A percentile compares a stretch with the other conserved stretches of the same genome.
These are phyloP conservation scores for Melanaphis sacchari DNA, from an alignment of 1,140 invertebrate species.

Conservation along the genomic window DNA sequence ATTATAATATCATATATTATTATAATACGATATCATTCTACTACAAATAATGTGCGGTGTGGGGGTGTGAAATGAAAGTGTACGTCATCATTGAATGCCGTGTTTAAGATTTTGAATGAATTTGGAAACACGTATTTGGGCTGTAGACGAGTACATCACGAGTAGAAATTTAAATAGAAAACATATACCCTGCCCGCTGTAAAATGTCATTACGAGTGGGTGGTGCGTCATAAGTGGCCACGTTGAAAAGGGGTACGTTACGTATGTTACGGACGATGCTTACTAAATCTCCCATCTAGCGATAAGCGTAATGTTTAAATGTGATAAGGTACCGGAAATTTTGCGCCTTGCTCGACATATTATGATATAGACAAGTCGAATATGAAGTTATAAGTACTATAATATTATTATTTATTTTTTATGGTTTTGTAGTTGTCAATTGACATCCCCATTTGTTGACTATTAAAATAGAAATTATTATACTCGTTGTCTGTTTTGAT, in stretches of 20 bases:
- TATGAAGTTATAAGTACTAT: neutral
- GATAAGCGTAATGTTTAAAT: neutral
- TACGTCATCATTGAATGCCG: too few relatives aligned
- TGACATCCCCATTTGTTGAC: neutral
- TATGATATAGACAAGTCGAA: neutral
- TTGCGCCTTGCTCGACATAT: neutral
- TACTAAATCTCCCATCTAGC: neutral
- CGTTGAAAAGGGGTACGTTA: neutral
- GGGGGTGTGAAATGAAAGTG: too few relatives aligned
- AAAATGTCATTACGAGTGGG: too few relatives aligned
- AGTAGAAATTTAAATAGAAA: too few relatives aligned
- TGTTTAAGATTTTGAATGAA: neutral
- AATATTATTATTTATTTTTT: neutral
- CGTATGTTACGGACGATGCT: neutral
- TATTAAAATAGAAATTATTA: too few relatives aligned
- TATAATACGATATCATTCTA: neutral
- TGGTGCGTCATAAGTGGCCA: neutral
- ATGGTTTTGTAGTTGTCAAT: neutral
- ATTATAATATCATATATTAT: neutral
- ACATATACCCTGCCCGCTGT: too few relatives aligned
- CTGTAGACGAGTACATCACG: too few relatives aligned
- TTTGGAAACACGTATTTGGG: neutral
- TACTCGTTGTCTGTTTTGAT: neutral
- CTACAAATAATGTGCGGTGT: neutral
- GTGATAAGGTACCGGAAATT: neutral